Evolutionary conservation across 2,888 invertebrate species (phyloP), one percentile per base, ranked within the genome.

Genomic region (Epinotia demarniana): DNA sequence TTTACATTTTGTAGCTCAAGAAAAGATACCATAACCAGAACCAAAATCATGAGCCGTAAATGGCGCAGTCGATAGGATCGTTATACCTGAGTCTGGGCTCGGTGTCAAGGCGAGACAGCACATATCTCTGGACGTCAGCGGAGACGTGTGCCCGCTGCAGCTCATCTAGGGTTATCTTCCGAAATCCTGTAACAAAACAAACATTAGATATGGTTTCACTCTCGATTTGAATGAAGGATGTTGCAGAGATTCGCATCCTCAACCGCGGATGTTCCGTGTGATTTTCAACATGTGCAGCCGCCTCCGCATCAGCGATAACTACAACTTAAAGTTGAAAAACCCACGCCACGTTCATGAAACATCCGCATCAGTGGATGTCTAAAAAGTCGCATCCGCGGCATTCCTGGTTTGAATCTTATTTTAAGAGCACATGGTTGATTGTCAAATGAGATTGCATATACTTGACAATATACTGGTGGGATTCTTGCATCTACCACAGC

Each of bases 101-200:
- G 12, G 97, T 96, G 86, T 99, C 99, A 55, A 99, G 92, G 1
- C 99, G 94, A 3, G 97, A 97, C 13, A 99, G 95, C 76, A 99
- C 99, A 86, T 99, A 99, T 84, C 99, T 97, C 88, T 99, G 99
- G 0, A 99, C 98, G 88, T 99, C 99, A 6, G 98, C 96, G 0
- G 99, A 97, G 6, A 99, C 99, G 89, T 97, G 97, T 0, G 97
- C 96, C 76, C 97, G 98, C 27, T 98, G 95, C 77, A 99, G 89
- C 92, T 99, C 99, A 85, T 99, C 99, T 81, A 99, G 89, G 0
- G 97, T 97, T 80, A 99, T 96, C 91, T 99, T 99, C 27, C 99
- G 95, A 90, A 99, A 99, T 6, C 99, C 94, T 94, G 78, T 93
- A 76, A 94, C 89, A 81, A 94, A 6, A 55, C 16, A 16, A 8